Evolutionary conservation across 2,797 vertebrate species (phyloP).

Genomic region (Ctenosaura bakeri): DNA sequence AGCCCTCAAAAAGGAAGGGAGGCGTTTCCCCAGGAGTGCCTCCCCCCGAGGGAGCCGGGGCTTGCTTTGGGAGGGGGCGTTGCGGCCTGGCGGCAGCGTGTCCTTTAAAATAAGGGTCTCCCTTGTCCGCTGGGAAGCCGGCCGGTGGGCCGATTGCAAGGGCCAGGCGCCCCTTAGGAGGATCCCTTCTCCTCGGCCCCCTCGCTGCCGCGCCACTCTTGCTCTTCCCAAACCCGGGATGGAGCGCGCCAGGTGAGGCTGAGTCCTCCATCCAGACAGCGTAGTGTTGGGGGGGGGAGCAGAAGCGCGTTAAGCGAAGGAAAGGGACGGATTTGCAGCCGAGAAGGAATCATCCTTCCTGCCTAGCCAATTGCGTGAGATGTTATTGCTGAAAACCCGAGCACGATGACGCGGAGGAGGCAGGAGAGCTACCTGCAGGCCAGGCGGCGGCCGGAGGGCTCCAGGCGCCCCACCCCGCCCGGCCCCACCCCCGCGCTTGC

Average conservation of each 20-base stretch:
- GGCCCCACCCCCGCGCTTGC: too few species aligned
- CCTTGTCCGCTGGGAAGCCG: background rate
- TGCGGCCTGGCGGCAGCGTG: background rate
- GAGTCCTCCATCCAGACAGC: background rate
- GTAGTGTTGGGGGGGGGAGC: background rate
- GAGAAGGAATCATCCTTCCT: background rate
- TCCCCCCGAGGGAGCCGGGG: too few species aligned
- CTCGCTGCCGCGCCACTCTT: too few species aligned
- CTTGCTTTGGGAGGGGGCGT: background rate
- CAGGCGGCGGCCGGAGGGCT: background rate
- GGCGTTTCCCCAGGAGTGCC: background rate
- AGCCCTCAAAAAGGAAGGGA: background rate
- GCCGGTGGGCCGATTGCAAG: too few species aligned
- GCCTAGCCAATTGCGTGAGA: background rate
- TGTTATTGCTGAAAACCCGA: constrained; percentile 4
- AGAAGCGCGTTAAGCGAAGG: background rate
- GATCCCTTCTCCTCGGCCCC: too few species aligned
- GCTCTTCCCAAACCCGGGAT: background rate
- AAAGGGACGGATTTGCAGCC: constrained; percentile 8
- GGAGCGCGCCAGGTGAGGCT: background rate
- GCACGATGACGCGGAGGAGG: background rate
- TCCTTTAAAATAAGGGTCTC: background rate
- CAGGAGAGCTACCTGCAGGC: too few species aligned
- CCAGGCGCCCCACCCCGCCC: background rate
- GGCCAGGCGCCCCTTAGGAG: too few species aligned